Evolutionary conservation across 2,113 vertebrate species (phyloP).

Genomic region (Atlantisia rogersi): DNA sequence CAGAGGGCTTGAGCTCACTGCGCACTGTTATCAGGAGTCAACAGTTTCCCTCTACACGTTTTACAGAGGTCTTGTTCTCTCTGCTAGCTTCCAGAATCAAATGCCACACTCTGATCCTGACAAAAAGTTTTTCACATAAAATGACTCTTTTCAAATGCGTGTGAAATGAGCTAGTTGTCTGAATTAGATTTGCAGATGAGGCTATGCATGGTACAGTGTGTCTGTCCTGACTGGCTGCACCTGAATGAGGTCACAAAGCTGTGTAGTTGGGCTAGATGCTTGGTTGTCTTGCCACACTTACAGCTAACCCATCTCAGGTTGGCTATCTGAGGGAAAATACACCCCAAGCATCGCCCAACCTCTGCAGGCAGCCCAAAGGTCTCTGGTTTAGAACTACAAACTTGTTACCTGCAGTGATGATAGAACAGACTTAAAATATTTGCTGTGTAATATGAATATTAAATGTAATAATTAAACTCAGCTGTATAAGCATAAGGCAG

Average conservation of each 20-base stretch:
- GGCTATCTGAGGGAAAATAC: not conserved
- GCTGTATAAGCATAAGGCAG: not conserved
- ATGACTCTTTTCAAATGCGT: not conserved
- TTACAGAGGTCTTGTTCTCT: not conserved
- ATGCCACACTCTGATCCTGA: not conserved
- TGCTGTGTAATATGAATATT: not conserved
- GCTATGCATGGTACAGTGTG: fast-evolving
- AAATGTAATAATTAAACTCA: not conserved
- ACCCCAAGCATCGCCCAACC: not conserved
- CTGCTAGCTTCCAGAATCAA: not conserved
- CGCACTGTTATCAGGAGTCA: fast-evolving
- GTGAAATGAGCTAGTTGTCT: not conserved
- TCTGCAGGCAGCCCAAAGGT: not conserved
- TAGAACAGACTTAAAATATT: not conserved
- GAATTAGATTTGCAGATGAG: not conserved
- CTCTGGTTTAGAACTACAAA: not conserved
- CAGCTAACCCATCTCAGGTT: not conserved
- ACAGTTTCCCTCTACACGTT: fast-evolving
- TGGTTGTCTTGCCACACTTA: not conserved
- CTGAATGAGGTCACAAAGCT: not conserved
- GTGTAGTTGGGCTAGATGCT: not conserved
- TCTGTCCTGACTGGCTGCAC: not conserved
- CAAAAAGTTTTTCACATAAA: not conserved
- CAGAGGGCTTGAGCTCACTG: fast-evolving
- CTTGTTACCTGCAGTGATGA: not conserved